Evolutionary conservation across 2,113 vertebrate species (phyloP).

Genomic region (Ceratotherium simum): DNA sequence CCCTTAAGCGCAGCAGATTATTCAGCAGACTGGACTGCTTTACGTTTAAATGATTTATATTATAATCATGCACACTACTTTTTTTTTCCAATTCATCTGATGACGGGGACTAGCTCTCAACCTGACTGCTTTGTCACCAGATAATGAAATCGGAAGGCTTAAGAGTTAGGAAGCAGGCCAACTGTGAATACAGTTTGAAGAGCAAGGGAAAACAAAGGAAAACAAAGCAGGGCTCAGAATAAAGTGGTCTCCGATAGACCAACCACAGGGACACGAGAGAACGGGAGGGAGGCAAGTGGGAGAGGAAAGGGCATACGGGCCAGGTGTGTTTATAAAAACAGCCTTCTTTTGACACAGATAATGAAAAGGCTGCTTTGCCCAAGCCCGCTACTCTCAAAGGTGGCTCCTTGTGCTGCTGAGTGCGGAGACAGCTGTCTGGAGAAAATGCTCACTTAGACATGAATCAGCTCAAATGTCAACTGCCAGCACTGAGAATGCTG

Average conservation of each 20-base stretch:
- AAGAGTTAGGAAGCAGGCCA: not conserved
- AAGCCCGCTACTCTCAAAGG: not conserved
- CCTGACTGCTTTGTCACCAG: not conserved
- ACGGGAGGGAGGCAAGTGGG: fast-evolving
- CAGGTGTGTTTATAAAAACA: not conserved
- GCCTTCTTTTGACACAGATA: not conserved
- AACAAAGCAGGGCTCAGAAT: not conserved
- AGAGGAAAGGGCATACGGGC: fast-evolving
- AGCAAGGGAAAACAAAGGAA: not conserved
- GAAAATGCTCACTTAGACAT: constrained; percentile 12
- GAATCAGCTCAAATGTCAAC: not conserved
- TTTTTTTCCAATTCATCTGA: not conserved
- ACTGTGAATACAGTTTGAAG: not conserved
- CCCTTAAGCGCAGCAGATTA: not conserved
- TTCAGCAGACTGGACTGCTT: not conserved
- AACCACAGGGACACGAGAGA: fast-evolving
- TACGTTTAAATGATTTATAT: constrained; percentile 56
- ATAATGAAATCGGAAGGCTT: not conserved
- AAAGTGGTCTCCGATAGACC: not conserved
- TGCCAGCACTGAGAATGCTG: not conserved
- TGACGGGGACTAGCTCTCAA: not conserved
- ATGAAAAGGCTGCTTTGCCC: not conserved
- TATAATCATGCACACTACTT: constrained; percentile 22
- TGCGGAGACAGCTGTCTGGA: not conserved
- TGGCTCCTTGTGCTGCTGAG: not conserved